Conservation (phyloP, 2,888 invertebrate genomes). For the Cryptus viduatorius region DNA sequence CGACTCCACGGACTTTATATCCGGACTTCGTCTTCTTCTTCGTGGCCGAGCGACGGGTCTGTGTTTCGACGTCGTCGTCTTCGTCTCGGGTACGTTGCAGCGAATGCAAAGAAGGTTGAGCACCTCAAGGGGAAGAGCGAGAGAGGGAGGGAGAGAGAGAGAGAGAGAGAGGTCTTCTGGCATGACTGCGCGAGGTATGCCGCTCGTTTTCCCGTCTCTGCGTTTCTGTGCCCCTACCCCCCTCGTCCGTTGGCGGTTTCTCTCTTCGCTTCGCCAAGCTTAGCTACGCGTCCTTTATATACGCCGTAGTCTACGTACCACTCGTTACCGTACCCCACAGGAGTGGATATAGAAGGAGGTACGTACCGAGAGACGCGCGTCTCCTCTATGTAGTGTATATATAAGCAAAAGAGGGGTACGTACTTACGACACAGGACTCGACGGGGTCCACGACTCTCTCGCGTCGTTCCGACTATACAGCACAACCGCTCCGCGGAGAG, state of each 20-base stretch:
- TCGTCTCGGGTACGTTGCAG: constrained; percentile 45
- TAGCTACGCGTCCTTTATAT: constrained; percentile 54
- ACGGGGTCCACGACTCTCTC: constrained; percentile 67
- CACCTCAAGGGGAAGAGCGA: constrained; percentile 73
- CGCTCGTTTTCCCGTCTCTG: constrained; percentile 70
- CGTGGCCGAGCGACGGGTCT: background rate
- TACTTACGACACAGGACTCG: constrained; percentile 41
- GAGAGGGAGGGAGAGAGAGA: constrained; percentile 30
- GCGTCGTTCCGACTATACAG: constrained; percentile 71
- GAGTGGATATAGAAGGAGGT: constrained; percentile 5
- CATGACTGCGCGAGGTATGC: constrained; percentile 75
- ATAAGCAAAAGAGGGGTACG: constrained; percentile 46
- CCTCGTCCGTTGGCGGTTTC: constrained; percentile 44
- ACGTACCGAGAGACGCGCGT: background rate
- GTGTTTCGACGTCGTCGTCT: constrained; percentile 39
- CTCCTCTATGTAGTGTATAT: constrained; percentile 5
- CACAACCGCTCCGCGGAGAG: constrained; percentile 41
- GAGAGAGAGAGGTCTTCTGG: constrained; percentile 72
- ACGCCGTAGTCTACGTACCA: constrained; percentile 68
- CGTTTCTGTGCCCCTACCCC: constrained; percentile 31
- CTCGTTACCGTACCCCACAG: constrained; percentile 42
- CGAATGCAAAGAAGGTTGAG: constrained; percentile 81
- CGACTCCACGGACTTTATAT: too few relatives aligned
- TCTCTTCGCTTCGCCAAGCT: constrained; percentile 59
- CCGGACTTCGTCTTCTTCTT: background rate